These are phyloP conservation scores for Pomacea maculata DNA, from an alignment of 1,140 invertebrate genomes.

Conservation along the genomic window DNA sequence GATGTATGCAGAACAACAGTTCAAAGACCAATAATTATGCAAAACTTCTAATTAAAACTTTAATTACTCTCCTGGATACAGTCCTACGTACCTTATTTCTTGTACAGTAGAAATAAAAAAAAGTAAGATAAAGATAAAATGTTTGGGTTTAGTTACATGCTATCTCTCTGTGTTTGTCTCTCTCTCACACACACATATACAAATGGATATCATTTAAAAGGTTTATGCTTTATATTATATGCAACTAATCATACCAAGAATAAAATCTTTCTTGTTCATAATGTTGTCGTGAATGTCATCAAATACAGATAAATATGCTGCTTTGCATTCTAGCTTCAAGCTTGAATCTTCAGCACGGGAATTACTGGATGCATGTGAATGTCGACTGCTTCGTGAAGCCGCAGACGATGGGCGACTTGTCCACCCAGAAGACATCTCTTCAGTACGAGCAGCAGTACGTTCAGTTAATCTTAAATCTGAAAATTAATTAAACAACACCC, in stretches of 20 bases:
- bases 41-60: too few species aligned
- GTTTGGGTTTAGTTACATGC: background rate
- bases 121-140: too few species aligned
- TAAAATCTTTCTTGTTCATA: conserved; percentile 47
- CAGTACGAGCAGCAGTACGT: too few species aligned
- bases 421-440: conserved; percentile 29
- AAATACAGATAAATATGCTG: conserved; percentile 52
- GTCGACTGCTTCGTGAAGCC: conserved; percentile 29
- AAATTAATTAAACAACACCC: too few species aligned
- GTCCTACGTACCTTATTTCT: too few species aligned
- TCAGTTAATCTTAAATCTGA: too few species aligned
- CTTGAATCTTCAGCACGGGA: conserved; percentile 22
- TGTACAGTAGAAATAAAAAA: too few species aligned
- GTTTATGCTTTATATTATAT: background rate
- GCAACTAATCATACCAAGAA: conserved; percentile 31
- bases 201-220: background rate
- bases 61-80: too few species aligned
- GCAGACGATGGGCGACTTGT: conserved; percentile 37
- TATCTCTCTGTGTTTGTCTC: background rate
- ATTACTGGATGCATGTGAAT: conserved; percentile 1
- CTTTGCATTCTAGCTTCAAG: conserved; percentile 52
- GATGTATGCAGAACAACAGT: too few species aligned
- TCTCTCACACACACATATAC: conserved; percentile 6
- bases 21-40: too few species aligned
- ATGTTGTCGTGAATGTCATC: conserved; percentile 53